Evolutionary conservation across 1,140 invertebrate species (phyloP).

Genomic region (Papilio machaon): DNA sequence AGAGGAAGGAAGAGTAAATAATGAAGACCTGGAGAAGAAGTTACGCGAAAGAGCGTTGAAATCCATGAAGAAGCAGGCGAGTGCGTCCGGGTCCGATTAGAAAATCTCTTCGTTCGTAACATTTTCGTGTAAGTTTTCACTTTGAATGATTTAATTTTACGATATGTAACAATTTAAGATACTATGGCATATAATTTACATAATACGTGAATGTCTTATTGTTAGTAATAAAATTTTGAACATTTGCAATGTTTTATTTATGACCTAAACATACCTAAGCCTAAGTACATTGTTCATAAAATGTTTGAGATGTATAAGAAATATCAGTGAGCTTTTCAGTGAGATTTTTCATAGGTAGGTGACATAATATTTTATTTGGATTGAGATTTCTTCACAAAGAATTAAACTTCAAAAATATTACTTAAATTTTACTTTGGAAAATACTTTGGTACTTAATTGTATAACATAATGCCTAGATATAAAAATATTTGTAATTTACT

Average conservation of each 20-base stretch:
- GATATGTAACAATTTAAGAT: conserved; percentile 61
- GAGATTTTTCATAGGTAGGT: too few relatives aligned
- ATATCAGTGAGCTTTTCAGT: too few relatives aligned
- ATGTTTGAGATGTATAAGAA: too few relatives aligned
- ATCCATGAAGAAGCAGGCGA: conserved; percentile 84
- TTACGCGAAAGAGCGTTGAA: conserved; percentile 92
- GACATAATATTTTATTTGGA: not conserved
- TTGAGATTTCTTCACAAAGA: conserved; percentile 25
- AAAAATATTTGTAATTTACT: not conserved
- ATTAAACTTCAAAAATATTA: conserved; percentile 32
- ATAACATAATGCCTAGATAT: not conserved
- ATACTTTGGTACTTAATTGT: conserved; percentile 57
- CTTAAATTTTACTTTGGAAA: conserved; percentile 52
- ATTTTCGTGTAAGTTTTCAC: conserved; percentile 26
- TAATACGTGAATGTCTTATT: conserved; percentile 69
- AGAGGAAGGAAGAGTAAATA: conserved; percentile 86
- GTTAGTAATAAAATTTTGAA: conserved; percentile 72
- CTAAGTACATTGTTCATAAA: not conserved
- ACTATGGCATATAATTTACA: conserved; percentile 62
- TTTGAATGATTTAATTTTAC: conserved; percentile 50
- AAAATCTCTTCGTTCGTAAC: conserved; percentile 27
- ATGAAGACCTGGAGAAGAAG: conserved; percentile 93
- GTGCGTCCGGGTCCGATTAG: conserved; percentile 78
- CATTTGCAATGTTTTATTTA: conserved; percentile 45
- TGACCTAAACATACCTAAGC: conserved; percentile 27